Base-by-base conservation (phyloP, 1,140 invertebrate species). In the Pectinophora gossypiella region DNA sequence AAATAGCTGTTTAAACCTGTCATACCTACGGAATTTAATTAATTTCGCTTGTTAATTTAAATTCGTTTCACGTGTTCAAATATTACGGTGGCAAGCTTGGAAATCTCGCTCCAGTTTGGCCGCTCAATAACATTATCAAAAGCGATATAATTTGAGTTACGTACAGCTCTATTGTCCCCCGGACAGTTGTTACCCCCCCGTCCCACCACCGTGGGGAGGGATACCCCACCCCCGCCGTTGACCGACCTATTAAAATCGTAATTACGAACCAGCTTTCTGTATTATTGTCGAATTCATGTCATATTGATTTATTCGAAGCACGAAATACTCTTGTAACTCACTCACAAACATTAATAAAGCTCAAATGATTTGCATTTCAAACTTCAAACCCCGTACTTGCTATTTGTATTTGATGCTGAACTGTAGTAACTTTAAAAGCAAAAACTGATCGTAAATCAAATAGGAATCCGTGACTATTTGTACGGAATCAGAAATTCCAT, bases 161-260 rank as follows among this genome's bases (percentile, higher is more conserved):
- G 70, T 68, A 72, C 71, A 68, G 65, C 61, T 69, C 64, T 57
- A 77, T 76, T 79, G 70, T 74, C 64, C 57, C 54, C 46, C 61
- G 51, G 48, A 51, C 56, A 56, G 51, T 65, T 64, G 61, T 59
- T 55, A 20, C 51, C 51, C 35, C 54, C 47, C 48, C 40, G 16
- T 20, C 9, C 16, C 50, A 27, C 35, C 48, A 13, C 23, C 19
- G 56, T 20, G 22, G 36, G 42, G 15, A 13, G 54, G 13, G 32
- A 35, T 42, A 42, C 40, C 16, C 22, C 47, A 10, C 47, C 54
- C 63, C 64, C 59, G 51, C 51, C 62, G 43, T 58, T 79, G 76
- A 78, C 76, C 72, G 65, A 77, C 68, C 76, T 72, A 78, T 79
- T 81, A 84, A 84, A 81, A 78, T 76, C 71, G 71, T 80, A 80